Evolutionary conservation across 2,113 vertebrate species (phyloP), one percentile per base, ranked within the genome.

Genomic region (Ranitomeya variabilis): DNA sequence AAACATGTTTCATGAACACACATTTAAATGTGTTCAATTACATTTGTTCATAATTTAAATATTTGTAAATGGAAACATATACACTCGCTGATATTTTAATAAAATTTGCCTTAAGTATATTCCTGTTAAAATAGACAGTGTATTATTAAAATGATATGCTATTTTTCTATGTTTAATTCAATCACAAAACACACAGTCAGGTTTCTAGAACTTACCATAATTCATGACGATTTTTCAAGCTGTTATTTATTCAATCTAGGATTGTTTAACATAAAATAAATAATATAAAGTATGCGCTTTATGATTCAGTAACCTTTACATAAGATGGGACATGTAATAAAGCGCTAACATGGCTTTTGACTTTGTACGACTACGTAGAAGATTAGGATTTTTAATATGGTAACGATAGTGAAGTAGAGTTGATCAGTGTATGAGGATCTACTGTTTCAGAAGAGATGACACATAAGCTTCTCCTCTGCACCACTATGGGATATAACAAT

Each of bases 41-140:
- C 73, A 51, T 76, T 52, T 76, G 45, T 76, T 9, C 14, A 16
- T 21, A 21, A 76, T 76, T 52, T 76, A 45, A 37, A 76, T 76
- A 76, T 45, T 74, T 74, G 71, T 19, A 74, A 74, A 19, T 76
- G 45, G 45, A 76, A 52, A 76, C 73, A 76, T 76, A 52, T 51
- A 76, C 37, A 76, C 45, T 76, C 4, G 45, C 73, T 52, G 11
- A 19, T 21, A 21, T 76, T 76, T 76, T 76, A 76, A 76, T 52
- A 16, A 21, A 76, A 52, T 21, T 45, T 52, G 73, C 71, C 37
- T 74, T 16, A 19, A 74, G 71, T 52, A 76, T 76, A 21, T 51
- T 10, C 10, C 19, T 21, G 73, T 21, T 76, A 52, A 45, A 45
- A 74, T 19, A 45, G 67, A 71, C 67, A 71, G 15, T 45, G 15